Evolutionary conservation across 2,113 vertebrate species (phyloP).

Genomic region (Hiodon tergisus): DNA sequence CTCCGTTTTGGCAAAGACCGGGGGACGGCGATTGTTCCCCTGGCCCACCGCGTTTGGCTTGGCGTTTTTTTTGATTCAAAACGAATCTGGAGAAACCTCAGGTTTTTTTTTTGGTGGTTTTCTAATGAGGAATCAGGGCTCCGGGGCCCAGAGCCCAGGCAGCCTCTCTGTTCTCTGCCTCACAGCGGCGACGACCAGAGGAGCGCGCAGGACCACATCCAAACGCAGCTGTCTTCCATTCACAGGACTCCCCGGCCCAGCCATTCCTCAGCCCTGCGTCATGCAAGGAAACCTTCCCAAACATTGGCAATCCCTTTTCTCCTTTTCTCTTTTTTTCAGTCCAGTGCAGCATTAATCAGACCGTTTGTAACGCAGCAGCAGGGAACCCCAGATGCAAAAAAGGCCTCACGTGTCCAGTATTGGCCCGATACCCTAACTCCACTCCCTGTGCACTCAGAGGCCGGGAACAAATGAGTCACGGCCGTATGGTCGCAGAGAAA

Average conservation of each 20-base stretch:
- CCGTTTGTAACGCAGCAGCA: constrained; percentile 40
- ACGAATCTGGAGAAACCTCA: constrained; percentile 58
- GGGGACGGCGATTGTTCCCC: constrained; percentile 62
- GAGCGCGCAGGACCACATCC: constrained; percentile 64
- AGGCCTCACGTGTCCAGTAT: not conserved
- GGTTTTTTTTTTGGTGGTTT: constrained; percentile 40
- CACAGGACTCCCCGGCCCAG: constrained; percentile 78
- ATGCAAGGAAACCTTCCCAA: constrained; percentile 82
- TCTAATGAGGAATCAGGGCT: constrained; percentile 55
- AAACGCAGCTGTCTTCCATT: constrained; percentile 70
- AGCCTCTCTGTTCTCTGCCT: constrained; percentile 58
- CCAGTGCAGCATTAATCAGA: constrained; percentile 37
- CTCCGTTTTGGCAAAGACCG: constrained; percentile 60
- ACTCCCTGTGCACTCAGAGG: not conserved
- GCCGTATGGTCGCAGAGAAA: not conserved
- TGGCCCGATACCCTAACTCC: not conserved
- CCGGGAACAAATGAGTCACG: constrained; percentile 13
- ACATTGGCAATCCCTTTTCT: constrained; percentile 63
- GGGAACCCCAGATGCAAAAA: constrained; percentile 36
- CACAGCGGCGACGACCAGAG: constrained; percentile 33
- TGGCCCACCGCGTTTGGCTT: constrained; percentile 40
- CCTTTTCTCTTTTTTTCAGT: constrained; percentile 36
- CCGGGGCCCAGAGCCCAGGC: constrained; percentile 52
- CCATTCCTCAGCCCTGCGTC: constrained; percentile 81
- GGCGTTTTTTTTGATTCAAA: constrained; percentile 61